Conservation (phyloP, 2,113 vertebrate species). For the Tapirus terrestris region DNA sequence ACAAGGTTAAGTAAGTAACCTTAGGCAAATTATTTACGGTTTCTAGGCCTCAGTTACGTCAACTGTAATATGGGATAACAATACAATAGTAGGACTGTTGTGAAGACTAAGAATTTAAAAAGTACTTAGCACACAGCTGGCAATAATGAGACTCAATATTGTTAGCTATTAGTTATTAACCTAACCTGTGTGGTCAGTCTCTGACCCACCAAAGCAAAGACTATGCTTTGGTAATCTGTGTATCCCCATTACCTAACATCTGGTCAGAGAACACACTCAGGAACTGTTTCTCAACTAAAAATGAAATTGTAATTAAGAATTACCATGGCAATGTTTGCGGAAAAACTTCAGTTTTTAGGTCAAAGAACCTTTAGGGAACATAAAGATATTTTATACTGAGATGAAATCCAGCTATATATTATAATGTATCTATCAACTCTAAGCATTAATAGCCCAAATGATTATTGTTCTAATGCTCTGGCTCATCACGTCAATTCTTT, state of each 20-base stretch:
- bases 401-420: not conserved
- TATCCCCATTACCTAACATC: not conserved
- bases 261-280: not conserved
- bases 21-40: not conserved
- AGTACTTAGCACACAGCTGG: not conserved
- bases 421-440: not conserved
- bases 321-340: not conserved
- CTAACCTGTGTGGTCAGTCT: not conserved
- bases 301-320: not conserved
- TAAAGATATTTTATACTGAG: not conserved
- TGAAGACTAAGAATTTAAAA: conserved; percentile 24
- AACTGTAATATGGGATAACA: not conserved
- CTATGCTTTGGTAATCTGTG: not conserved
- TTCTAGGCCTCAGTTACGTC: not conserved
- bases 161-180: not conserved
- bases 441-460: not conserved
- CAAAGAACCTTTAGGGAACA: conserved; percentile 12
- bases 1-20: not conserved
- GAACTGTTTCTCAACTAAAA: conserved; percentile 20
- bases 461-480: conserved; percentile 3
- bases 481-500: not conserved
- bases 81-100: not conserved
- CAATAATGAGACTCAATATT: not conserved
- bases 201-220: not conserved
- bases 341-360: not conserved